Percentiles rank a stretch among this genome's conserved stretches.
phyloP scores from a whole-genome alignment of 2,797 vertebrate genomes.

The Fistularia tabacaria region DNA sequence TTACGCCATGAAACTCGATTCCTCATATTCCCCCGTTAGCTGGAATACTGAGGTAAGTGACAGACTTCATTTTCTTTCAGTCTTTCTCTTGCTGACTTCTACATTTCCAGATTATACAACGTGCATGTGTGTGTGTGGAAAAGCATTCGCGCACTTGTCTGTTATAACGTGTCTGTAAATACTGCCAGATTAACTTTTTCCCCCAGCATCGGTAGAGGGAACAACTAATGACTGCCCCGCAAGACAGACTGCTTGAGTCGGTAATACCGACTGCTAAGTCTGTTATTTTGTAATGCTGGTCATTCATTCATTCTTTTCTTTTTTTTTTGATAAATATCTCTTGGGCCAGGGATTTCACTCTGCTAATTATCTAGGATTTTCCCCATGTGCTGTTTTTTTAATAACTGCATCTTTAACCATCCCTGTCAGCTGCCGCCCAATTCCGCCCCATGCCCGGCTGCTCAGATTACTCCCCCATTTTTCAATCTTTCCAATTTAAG shows the following conservation, averaged over 20 bases:
- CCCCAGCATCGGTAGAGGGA: constrained; percentile 3
- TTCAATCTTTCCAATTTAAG: background rate
- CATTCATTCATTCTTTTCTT: constrained; percentile 17
- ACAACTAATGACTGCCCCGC: constrained; percentile 30
- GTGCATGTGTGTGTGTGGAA: background rate
- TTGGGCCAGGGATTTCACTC: constrained; percentile 32
- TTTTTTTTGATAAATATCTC: constrained; percentile 19
- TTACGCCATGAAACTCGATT: too few species aligned
- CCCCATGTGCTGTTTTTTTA: constrained; percentile 32
- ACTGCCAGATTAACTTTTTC: constrained; percentile 18
- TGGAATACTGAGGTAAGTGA: constrained; percentile 9
- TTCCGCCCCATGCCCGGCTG: constrained; percentile 23
- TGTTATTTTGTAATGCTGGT: constrained; percentile 37
- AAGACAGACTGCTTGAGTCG: constrained; percentile 18
- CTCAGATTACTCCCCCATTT: constrained; percentile 7
- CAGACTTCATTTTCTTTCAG: constrained; percentile 6
- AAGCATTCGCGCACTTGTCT: too few species aligned
- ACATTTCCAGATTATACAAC: constrained; percentile 9
- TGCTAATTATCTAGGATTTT: constrained; percentile 54
- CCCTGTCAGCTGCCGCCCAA: constrained; percentile 41
- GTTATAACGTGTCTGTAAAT: background rate
- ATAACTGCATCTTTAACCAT: constrained; percentile 39
- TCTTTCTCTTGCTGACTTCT: constrained; percentile 15
- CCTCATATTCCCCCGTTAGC: too few species aligned
- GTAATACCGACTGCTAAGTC: constrained; percentile 35